Percentiles rank a stretch among this genome's conserved stretches.
Evolutionary conservation across 2,113 vertebrate species (phyloP).

Genomic region (Tympanuchus pallidicinctus): DNA sequence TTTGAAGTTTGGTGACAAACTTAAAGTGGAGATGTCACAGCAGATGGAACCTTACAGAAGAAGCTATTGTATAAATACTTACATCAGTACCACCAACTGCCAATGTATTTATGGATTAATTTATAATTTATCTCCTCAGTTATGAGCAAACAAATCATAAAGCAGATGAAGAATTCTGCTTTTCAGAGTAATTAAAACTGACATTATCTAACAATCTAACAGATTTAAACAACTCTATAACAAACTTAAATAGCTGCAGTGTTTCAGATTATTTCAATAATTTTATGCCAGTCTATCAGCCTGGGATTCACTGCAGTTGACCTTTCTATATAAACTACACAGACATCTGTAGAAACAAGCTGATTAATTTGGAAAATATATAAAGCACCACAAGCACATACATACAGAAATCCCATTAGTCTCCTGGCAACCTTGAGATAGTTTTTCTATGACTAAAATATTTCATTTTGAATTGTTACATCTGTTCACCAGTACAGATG

Average conservation of each 20-base stretch:
- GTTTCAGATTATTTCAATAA: not conserved
- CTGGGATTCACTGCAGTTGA: not conserved
- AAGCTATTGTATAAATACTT: not conserved
- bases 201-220: not conserved
- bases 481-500: not conserved
- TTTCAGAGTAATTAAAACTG: not conserved
- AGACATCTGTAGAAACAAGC: not conserved
- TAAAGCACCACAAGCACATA: not conserved
- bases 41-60: slow-evolving; percentile 41
- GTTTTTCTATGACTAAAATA: not conserved
- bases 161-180: not conserved
- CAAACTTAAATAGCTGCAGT: not conserved
- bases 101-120: slow-evolving; percentile 30
- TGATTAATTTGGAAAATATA: not conserved
- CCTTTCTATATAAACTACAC: not conserved
- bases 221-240: not conserved
- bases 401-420: not conserved
- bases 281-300: not conserved
- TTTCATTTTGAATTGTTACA: not conserved
- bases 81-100: slow-evolving; percentile 27
- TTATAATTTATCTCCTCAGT: not conserved
- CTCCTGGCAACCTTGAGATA: not conserved
- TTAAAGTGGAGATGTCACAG: slow-evolving; percentile 13
- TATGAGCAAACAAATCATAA: not conserved
- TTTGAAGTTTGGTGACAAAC: not conserved